Conservation (phyloP, 2,113 vertebrate genomes). For the Atractosteus spatula region DNA sequence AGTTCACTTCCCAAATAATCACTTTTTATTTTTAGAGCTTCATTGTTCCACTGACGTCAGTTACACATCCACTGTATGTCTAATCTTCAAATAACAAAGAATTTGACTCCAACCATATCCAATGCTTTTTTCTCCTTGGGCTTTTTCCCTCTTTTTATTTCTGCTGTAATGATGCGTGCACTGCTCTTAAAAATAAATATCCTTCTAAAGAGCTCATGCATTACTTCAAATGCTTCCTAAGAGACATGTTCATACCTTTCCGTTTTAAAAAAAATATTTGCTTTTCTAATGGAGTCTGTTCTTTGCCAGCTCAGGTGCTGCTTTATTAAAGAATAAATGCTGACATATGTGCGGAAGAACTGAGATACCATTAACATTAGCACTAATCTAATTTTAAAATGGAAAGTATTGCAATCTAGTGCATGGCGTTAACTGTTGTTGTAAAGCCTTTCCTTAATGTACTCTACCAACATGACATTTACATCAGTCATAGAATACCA, state of each 20-base stretch:
- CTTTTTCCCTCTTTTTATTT: not conserved
- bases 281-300: slow-evolving; percentile 65
- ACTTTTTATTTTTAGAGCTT: not conserved
- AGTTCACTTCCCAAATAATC: not conserved
- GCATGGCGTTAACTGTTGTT: slow-evolving; percentile 28
- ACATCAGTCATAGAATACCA: not conserved
- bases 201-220: not conserved
- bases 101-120: not conserved
- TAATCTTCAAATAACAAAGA: slow-evolving; percentile 4
- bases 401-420: slow-evolving; percentile 54
- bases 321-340: slow-evolving; percentile 30
- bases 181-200: not conserved
- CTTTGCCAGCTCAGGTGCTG: slow-evolving; percentile 35
- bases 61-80: not conserved
- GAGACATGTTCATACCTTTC: slow-evolving; percentile 24
- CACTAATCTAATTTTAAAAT: slow-evolving; percentile 65
- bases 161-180: not conserved
- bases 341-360: slow-evolving; percentile 47
- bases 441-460: slow-evolving; percentile 19
- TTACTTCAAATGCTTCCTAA: slow-evolving; percentile 1
- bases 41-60: not conserved
- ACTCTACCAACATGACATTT: slow-evolving; percentile 17
- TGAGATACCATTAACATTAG: slow-evolving; percentile 59
- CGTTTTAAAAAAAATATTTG: slow-evolving; percentile 58
- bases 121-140: not conserved